Conservation (phyloP, 2,797 vertebrate genomes). For the Kryptopterus vitreolus region DNA sequence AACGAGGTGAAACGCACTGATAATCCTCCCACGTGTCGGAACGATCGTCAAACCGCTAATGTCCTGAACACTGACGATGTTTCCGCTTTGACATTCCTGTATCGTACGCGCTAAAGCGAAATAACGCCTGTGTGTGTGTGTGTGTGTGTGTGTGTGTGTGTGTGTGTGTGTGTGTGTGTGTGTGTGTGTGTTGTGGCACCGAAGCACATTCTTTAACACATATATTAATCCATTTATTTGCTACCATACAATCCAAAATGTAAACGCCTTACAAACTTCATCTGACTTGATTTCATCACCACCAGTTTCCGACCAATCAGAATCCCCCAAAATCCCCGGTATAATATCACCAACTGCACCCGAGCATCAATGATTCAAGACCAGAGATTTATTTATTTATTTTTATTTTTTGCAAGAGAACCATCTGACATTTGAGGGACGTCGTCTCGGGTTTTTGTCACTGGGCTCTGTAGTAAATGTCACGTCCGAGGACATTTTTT, state of each 20-base stretch:
- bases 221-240: background rate
- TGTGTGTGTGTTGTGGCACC: background rate
- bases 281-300: background rate
- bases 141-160: background rate
- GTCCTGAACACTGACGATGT: background rate
- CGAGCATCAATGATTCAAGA: background rate
- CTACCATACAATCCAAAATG: background rate
- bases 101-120: background rate
- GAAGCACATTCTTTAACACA: background rate
- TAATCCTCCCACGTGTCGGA: constrained; percentile 14
- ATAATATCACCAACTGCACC: background rate
- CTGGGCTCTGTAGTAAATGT: background rate
- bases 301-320: background rate
- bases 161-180: background rate
- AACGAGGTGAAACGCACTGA: constrained; percentile 11
- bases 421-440: constrained; percentile 14
- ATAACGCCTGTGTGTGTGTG: background rate
- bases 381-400: too few relatives aligned
- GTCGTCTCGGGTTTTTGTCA: background rate
- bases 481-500: constrained; percentile 2
- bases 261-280: background rate
- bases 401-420: background rate
- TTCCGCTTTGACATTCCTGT: background rate
- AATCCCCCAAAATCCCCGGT: background rate
- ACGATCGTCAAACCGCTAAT: background rate